These are phyloP conservation scores for Lasius fuliginosus DNA, from an alignment of 2,888 invertebrate species.

Conservation along the genomic window DNA sequence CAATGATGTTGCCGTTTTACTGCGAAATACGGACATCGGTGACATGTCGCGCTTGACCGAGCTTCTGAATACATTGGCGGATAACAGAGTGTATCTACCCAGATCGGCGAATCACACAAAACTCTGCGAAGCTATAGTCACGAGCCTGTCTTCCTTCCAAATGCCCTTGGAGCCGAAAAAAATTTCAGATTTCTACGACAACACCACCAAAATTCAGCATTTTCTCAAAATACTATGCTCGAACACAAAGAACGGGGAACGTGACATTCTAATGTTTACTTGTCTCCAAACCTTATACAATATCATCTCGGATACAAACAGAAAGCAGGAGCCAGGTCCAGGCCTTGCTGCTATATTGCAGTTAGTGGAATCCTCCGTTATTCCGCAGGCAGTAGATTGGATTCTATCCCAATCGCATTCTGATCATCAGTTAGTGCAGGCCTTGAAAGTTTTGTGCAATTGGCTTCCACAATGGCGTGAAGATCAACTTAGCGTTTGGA, in stretches of 20 bases:
- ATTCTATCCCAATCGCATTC: constrained; percentile 85
- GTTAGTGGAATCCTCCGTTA: constrained; percentile 86
- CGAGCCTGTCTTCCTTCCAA: constrained; percentile 74
- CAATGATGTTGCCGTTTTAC: constrained; percentile 77
- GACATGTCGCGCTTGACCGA: constrained; percentile 75
- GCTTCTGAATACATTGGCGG: constrained; percentile 71
- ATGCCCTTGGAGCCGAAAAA: constrained; percentile 68
- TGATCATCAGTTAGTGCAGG: constrained; percentile 88
- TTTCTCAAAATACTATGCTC: constrained; percentile 71
- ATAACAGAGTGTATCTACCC: constrained; percentile 74
- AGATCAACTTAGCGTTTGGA: constrained; percentile 89
- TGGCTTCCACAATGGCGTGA: constrained; percentile 90
- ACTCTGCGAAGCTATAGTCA: constrained; percentile 79
- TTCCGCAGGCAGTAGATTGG: constrained; percentile 86
- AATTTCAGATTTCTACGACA: constrained; percentile 71
- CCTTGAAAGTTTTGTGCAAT: constrained; percentile 89
- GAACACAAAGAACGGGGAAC: constrained; percentile 63
- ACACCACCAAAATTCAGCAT: constrained; percentile 71
- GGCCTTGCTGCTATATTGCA: constrained; percentile 89
- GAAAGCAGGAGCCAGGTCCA: constrained; percentile 87
- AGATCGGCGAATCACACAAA: constrained; percentile 67
- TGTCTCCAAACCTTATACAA: constrained; percentile 89
- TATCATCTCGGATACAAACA: constrained; percentile 88
- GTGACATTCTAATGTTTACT: constrained; percentile 87
- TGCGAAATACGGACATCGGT: constrained; percentile 67